Conservation (phyloP, 2,888 invertebrate genomes). For the Nemotelus pantherinus region DNA sequence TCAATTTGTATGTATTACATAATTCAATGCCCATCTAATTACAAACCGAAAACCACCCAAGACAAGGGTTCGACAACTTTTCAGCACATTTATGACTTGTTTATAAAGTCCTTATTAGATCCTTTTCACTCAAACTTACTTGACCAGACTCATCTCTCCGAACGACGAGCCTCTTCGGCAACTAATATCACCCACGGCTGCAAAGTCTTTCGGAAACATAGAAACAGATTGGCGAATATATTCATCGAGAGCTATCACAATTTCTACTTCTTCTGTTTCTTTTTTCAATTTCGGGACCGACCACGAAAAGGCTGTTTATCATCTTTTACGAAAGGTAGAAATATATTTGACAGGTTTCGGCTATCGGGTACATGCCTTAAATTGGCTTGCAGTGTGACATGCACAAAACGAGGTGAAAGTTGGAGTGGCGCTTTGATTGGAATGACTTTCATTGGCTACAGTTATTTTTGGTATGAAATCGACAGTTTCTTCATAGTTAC, state of each 20-base stretch:
- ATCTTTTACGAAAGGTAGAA: slow-evolving; percentile 2
- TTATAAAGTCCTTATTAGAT: neutral
- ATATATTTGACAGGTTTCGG: slow-evolving; percentile 38
- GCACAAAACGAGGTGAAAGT: slow-evolving; percentile 4
- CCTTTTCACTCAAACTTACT: neutral
- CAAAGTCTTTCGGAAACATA: neutral
- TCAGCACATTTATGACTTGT: slow-evolving; percentile 32
- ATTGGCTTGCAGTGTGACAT: slow-evolving; percentile 30
- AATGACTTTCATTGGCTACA: too few species aligned
- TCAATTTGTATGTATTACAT: neutral
- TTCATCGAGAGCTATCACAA: neutral
- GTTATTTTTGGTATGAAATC: too few species aligned
- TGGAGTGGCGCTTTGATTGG: neutral
- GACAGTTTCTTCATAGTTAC: too few species aligned
- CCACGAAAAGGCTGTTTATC: slow-evolving; percentile 25
- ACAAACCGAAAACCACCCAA: neutral
- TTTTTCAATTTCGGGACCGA: too few species aligned
- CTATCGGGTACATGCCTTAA: slow-evolving; percentile 21
- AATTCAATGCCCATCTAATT: slow-evolving; percentile 17
- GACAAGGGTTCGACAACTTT: slow-evolving; percentile 43
- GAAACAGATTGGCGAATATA: slow-evolving; percentile 2
- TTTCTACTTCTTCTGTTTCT: too few species aligned
- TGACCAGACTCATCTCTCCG: too few species aligned
- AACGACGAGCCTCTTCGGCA: too few species aligned
- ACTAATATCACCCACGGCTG: too few species aligned